Evolutionary conservation across 2,888 invertebrate genomes (phyloP).

Genomic region (Drosophila anomalipes): DNA sequence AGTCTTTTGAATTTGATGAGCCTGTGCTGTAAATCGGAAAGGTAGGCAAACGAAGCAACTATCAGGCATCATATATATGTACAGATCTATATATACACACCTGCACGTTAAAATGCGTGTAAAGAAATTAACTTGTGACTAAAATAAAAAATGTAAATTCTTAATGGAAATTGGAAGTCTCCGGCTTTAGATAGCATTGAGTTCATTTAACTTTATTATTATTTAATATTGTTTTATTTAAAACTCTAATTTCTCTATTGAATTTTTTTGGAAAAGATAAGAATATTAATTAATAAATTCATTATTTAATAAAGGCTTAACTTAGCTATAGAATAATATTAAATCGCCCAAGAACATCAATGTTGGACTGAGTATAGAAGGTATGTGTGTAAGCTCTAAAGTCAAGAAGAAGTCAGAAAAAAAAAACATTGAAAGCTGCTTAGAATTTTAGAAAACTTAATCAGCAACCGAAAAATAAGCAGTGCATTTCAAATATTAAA

Average conservation of each 20-base stretch:
- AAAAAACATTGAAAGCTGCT: not conserved
- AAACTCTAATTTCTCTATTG: no score
- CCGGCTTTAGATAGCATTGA: no score
- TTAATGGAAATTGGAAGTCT: no score
- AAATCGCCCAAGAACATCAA: not conserved
- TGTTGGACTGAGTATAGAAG: not conserved
- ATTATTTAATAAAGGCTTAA: not conserved
- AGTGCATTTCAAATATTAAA: not conserved
- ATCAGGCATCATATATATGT: not conserved
- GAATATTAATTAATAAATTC: not conserved
- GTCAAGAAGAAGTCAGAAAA: no score
- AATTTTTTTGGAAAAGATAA: not conserved
- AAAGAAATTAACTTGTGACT: not conserved
- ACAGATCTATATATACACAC: not conserved
- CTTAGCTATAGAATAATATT: not conserved
- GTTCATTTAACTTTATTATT: no score
- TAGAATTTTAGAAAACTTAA: not conserved
- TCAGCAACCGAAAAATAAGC: not conserved
- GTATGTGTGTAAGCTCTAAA: no score
- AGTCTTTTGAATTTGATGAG: slow-evolving; percentile 10
- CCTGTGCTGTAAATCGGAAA: no score
- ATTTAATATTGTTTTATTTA: no score
- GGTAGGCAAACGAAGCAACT: not conserved
- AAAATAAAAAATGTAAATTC: not conserved
- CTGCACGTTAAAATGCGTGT: not conserved